Percentiles rank a stretch among this genome's conserved stretches.
phyloP scores from a whole-genome alignment of 35 echinoderm and acorn worm genomes.

The Ophiothrix spiculata region DNA sequence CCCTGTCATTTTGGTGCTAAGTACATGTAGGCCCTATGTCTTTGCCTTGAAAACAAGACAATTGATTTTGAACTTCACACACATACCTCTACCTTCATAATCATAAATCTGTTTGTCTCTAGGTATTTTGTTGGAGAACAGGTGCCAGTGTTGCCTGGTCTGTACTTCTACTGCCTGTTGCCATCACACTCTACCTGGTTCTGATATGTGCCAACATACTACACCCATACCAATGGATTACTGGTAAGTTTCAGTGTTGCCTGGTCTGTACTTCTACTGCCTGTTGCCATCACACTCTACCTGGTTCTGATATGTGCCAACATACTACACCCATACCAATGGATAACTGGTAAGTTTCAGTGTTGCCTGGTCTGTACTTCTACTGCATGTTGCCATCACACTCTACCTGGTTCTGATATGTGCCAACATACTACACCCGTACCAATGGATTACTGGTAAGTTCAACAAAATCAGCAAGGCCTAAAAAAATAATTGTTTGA shows the following conservation, averaged over 20 bases:
- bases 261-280: conserved; percentile 58
- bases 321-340: conserved; percentile 20
- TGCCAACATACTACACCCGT: no score
- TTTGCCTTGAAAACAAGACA: no score
- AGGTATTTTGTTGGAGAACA: conserved; percentile 73
- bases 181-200: conserved; percentile 35
- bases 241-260: conserved; percentile 42
- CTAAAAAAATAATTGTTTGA: neutral
- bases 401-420: no score
- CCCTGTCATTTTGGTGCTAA: no score
- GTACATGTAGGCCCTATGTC: no score
- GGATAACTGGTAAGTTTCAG: conserved; percentile 38
- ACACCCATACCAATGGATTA: conserved; percentile 33
- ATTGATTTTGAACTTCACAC: no score
- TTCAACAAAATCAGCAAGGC: neutral
- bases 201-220: conserved; percentile 21
- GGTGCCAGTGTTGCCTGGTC: conserved; percentile 77
- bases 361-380: neutral
- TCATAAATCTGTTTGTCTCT: no score
- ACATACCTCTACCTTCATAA: no score
- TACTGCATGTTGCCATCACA: no score
- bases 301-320: neutral
- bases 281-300: neutral
- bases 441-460: neutral
- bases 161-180: conserved; percentile 42